These are phyloP conservation scores for Protophormia terraenovae DNA, from an alignment of 2,888 invertebrate genomes.

Conservation along the genomic window DNA sequence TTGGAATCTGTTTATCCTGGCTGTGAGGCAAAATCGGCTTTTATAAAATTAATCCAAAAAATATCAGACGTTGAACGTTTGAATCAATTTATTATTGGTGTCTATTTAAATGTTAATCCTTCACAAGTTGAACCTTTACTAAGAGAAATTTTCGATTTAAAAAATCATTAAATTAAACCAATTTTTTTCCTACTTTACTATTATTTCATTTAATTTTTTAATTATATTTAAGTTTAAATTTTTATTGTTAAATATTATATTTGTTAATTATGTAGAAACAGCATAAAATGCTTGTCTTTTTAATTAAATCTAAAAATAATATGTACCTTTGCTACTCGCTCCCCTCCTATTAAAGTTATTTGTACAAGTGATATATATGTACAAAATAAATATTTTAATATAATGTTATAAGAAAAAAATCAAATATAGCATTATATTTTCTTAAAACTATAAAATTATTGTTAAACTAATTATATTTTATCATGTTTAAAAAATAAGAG, in stretches of 20 bases:
- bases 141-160: conserved; percentile 97
- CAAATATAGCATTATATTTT: conserved; percentile 9
- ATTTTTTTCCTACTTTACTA: not conserved
- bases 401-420: not conserved
- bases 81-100: conserved; percentile 94
- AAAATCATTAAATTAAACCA: conserved; percentile 82
- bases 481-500: not conserved
- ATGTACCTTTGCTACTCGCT: not conserved
- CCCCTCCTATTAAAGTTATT: not conserved
- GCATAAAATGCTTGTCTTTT: conserved; percentile 42
- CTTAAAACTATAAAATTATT: not conserved
- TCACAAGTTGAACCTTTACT: conserved; percentile 94
- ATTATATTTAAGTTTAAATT: conserved; percentile 35
- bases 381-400: conserved; percentile 57
- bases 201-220: conserved; percentile 24
- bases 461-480: not conserved
- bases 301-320: not conserved
- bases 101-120: conserved; percentile 96
- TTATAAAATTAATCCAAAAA: conserved; percentile 93
- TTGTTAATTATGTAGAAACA: conserved; percentile 20
- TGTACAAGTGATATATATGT: conserved; percentile 70
- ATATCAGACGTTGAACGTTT: conserved; percentile 93
- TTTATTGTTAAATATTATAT: conserved; percentile 17
- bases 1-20: conserved; percentile 91
- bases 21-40: conserved; percentile 93